phyloP scores from a whole-genome alignment of 2,113 vertebrate genomes.

The Ploceus nigricollis region DNA sequence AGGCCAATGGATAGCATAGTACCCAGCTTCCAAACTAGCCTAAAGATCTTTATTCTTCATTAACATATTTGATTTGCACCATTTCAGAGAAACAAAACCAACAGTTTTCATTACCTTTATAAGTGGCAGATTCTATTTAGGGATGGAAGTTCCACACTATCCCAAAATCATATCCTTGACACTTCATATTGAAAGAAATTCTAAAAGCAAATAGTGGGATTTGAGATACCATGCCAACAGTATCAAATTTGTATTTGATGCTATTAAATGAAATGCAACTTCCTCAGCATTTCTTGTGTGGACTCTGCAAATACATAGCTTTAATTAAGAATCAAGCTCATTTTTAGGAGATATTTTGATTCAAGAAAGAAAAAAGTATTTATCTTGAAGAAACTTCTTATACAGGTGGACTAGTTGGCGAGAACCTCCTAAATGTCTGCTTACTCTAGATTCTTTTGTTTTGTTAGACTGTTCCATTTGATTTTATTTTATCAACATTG shows the following conservation, averaged over 20 bases:
- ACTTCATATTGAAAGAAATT: not conserved
- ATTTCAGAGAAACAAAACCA: not conserved
- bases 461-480: not conserved
- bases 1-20: not conserved
- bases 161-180: not conserved
- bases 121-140: not conserved
- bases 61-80: not conserved
- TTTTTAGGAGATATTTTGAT: not conserved
- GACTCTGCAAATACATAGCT: not conserved
- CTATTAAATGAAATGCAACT: not conserved
- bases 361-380: not conserved
- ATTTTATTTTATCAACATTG: not conserved
- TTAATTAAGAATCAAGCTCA: not conserved
- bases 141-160: not conserved
- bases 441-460: not conserved
- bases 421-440: not conserved
- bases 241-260: not conserved
- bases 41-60: not conserved
- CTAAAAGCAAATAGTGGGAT: not conserved
- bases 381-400: not conserved
- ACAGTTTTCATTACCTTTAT: not conserved
- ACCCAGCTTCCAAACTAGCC: not conserved
- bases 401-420: not conserved
- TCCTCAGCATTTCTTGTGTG: not conserved
- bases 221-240: not conserved